Base-by-base conservation (phyloP, 2,888 invertebrate genomes). In the Dorcus hopei region DNA sequence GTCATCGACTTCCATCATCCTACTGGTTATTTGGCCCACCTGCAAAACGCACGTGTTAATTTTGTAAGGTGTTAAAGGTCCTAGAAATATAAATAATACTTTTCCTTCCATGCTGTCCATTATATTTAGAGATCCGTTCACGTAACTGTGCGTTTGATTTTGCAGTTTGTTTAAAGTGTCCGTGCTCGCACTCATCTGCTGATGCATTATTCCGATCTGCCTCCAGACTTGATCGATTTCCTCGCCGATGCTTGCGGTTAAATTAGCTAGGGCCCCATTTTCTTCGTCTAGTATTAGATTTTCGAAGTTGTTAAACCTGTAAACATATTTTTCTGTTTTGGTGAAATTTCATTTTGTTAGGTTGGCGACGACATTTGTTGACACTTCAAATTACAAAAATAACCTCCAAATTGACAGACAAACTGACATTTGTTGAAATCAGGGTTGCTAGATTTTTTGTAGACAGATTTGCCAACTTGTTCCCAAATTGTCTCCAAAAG, bases 141-240 rank as follows among this genome's bases (percentile, higher is more conserved):
- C 89, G 73, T 92, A 93, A 52, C 83, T 81, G 68, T 89, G 88
- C 7, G 92, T 91, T 74, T 89, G 90, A 68, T 86, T 84, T 80
- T 90, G 87, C 41, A 95, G 83, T 65, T 87, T 86, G 61, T 88
- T 88, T n/a, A 95, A 78, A 2, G 89, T 83, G 42, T 84, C 85
- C 49, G 89, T 88, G 72, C 87, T 92, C 59, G 87, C 86, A 38
- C 86, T 87, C 71, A 95, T 86, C 74, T 93, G 91, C 69, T 88
- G 87, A 75, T 91, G 88, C 91, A 95, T 91, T 57, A 91, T 88
- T 63, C 93, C 92, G 67, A 95, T 93, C 77, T 93, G 94, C 19
- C 93, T 81, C 94, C 94, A 94, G 11, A 95, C 93, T 74, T 91
- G 90, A 64, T 88, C 86, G 74, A 93, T 88, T 73, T 92, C 92